These are phyloP conservation scores for Lobophora halterata DNA, from an alignment of 2,888 invertebrate genomes.

Conservation along the genomic window DNA sequence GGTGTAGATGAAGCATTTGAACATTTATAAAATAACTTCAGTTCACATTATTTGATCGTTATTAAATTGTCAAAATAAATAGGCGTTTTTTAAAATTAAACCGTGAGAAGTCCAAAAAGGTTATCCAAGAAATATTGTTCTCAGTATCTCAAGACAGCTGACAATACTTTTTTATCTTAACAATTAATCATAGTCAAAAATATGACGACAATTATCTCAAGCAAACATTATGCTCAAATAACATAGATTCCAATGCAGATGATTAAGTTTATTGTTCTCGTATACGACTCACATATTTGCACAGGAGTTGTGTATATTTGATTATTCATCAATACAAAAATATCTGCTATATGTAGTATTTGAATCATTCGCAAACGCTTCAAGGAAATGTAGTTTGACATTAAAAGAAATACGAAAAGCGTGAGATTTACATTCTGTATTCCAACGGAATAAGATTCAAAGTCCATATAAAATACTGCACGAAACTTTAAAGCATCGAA, in stretches of 20 bases:
- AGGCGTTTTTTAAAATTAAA: not conserved
- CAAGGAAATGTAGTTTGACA: slow-evolving; percentile 19
- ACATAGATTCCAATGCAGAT: slow-evolving; percentile 29
- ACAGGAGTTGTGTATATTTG: slow-evolving; percentile 17
- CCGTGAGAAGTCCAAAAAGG: slow-evolving; percentile 5
- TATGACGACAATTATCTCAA: slow-evolving; percentile 28
- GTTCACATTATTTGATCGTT: too few species aligned
- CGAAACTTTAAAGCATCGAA: slow-evolving; percentile 49
- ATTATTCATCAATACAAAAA: slow-evolving; percentile 30
- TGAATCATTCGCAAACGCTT: slow-evolving; percentile 18
- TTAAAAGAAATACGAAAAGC: slow-evolving; percentile 15
- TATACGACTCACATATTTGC: slow-evolving; percentile 5
- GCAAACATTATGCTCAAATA: slow-evolving; percentile 25
- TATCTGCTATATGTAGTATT: too few species aligned
- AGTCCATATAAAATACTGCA: slow-evolving; percentile 27
- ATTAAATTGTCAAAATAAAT: too few species aligned
- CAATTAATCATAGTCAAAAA: slow-evolving; percentile 21
- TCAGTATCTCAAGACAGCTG: slow-evolving; percentile 11
- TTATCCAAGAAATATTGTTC: slow-evolving; percentile 9
- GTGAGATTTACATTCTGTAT: slow-evolving; percentile 8
- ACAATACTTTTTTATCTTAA: slow-evolving; percentile 26
- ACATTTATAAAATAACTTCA: too few species aligned
- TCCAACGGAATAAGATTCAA: slow-evolving; percentile 24
- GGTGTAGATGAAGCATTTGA: too few species aligned
- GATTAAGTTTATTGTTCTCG: slow-evolving; percentile 25